phyloP scores from a whole-genome alignment of 2,797 vertebrate genomes.

The Arctocebus calabarensis region DNA sequence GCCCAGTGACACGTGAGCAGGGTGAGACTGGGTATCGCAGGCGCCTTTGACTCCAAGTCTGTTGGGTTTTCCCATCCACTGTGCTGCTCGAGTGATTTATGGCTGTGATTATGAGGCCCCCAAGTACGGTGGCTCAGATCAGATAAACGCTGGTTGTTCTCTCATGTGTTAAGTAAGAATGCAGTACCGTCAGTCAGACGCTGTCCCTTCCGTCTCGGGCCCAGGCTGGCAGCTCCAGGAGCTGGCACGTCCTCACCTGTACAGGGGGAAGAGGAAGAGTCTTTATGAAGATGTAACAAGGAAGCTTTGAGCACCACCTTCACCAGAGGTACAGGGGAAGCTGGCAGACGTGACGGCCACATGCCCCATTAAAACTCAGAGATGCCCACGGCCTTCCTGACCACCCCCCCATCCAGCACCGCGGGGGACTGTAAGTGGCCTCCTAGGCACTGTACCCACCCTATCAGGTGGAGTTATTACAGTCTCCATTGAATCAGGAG shows the following conservation, averaged over 20 bases:
- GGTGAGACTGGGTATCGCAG: background rate
- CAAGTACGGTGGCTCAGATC: background rate
- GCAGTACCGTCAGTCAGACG: background rate
- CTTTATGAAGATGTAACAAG: background rate
- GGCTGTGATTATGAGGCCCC: background rate
- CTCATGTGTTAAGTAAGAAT: background rate
- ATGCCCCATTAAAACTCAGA: background rate
- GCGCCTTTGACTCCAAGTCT: background rate
- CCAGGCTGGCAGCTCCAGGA: background rate
- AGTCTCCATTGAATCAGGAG: background rate
- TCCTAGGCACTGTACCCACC: background rate
- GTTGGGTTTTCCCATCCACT: background rate
- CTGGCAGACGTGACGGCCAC: background rate
- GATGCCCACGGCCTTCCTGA: too few species aligned
- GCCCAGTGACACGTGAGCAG: background rate
- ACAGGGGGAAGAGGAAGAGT: background rate
- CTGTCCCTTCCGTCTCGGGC: background rate
- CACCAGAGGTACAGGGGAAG: background rate
- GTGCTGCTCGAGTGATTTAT: background rate
- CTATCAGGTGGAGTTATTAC: background rate
- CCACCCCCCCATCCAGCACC: too few species aligned
- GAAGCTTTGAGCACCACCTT: fast-evolving
- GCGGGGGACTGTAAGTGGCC: background rate
- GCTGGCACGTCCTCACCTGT: background rate
- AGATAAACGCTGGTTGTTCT: background rate